Evolutionary conservation across 2,888 invertebrate genomes (phyloP).

Genomic region (Heliconius cydno): DNA sequence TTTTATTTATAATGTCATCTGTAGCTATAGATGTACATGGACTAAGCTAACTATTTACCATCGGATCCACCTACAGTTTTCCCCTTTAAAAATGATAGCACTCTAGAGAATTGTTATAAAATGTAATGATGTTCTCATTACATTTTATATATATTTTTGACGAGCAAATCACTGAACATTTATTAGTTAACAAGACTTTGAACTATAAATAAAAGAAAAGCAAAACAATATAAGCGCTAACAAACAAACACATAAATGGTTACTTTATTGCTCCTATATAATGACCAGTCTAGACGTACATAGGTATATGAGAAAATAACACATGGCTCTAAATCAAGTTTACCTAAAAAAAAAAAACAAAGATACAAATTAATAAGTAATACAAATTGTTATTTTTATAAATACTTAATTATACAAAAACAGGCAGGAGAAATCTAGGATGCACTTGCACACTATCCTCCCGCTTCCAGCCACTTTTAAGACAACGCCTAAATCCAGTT

Average conservation of each 20-base stretch:
- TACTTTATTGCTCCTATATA: conserved; percentile 11
- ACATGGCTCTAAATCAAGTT: not conserved
- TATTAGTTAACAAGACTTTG: not conserved
- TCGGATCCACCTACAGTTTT: not conserved
- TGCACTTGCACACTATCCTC: too few relatives aligned
- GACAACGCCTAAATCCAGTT: too few relatives aligned
- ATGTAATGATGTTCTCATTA: not conserved
- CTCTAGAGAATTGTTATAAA: not conserved
- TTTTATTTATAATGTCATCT: too few relatives aligned
- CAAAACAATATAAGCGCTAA: conserved; percentile 17
- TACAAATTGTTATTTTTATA: not conserved
- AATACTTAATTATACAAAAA: not conserved
- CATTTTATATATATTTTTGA: not conserved
- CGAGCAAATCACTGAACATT: not conserved
- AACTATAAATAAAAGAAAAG: conserved; percentile 1
- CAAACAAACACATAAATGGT: conserved; percentile 28
- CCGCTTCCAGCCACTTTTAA: too few relatives aligned
- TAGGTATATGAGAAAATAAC: not conserved
- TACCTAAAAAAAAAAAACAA: not conserved
- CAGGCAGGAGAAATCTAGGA: not conserved
- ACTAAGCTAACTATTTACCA: not conserved
- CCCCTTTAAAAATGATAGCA: too few relatives aligned
- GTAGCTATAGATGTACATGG: too few relatives aligned
- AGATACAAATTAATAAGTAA: not conserved
- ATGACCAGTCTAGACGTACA: not conserved